Conservation (phyloP, 2,888 invertebrate genomes). For the Orgyia antiqua region DNA sequence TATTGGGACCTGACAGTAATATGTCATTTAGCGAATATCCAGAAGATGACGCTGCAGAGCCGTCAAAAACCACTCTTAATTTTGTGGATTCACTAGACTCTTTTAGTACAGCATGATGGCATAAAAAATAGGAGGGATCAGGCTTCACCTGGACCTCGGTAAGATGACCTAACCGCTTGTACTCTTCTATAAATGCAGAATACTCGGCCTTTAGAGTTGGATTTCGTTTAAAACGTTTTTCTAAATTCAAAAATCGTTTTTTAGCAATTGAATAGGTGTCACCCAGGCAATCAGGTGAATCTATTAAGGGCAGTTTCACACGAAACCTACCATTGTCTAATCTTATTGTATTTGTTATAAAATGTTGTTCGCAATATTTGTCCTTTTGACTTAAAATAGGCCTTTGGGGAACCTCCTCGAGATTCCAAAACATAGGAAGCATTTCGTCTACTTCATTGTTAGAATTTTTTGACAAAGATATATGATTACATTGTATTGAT, state of each 20-base stretch:
- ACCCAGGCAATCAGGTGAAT: neutral
- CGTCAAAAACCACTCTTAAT: conserved; percentile 17
- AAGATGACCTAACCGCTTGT: conserved; percentile 1
- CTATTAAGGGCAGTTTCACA: neutral
- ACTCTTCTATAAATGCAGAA: conserved; percentile 5
- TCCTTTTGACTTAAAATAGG: neutral
- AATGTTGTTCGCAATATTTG: neutral
- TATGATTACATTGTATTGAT: too few relatives aligned
- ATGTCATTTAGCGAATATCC: conserved; percentile 14
- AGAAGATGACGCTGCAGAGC: conserved; percentile 8
- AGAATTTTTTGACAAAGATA: too few relatives aligned
- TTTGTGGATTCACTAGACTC: conserved; percentile 13
- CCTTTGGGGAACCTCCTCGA: neutral
- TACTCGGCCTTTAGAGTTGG: conserved; percentile 4
- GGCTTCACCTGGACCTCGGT: conserved; percentile 1
- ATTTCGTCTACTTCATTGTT: too few relatives aligned
- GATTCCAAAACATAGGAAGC: neutral
- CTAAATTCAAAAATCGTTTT: too few relatives aligned
- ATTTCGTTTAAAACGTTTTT: conserved; percentile 3
- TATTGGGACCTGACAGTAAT: conserved; percentile 10
- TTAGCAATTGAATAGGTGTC: neutral
- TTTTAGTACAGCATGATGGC: conserved; percentile 14
- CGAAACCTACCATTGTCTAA: neutral
- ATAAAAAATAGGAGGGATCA: conserved; percentile 6
- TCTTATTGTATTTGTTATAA: neutral